Conservation (phyloP, 92 coral and sea anemone species). For the Parazoanthus atlanticus region DNA sequence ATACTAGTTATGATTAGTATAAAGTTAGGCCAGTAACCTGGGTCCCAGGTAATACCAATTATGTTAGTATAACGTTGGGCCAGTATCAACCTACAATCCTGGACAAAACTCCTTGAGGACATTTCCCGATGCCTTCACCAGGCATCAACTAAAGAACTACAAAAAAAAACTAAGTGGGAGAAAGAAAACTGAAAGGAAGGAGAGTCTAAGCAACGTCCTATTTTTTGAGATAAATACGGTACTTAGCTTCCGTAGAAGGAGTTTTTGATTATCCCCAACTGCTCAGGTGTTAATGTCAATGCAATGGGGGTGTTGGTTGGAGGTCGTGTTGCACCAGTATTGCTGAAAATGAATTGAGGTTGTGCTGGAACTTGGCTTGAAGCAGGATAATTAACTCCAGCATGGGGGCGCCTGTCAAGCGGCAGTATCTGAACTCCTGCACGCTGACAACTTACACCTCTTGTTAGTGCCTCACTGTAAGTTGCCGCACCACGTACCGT, state of each 20-base stretch:
- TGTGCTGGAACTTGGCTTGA: neutral
- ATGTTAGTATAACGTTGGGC: neutral
- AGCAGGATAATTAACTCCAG: neutral
- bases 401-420: neutral
- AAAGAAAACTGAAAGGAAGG: too few species aligned
- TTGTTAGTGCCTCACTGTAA: neutral
- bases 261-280: conserved; percentile 7
- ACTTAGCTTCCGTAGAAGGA: conserved; percentile 2
- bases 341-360: neutral
- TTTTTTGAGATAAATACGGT: neutral
- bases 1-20: too few species aligned
- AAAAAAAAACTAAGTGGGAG: too few species aligned
- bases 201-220: neutral
- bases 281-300: conserved; percentile 5
- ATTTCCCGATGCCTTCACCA: too few species aligned
- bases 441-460: neutral
- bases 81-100: too few species aligned
- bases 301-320: conserved; percentile 3
- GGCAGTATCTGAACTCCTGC: neutral
- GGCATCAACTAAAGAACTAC: too few species aligned
- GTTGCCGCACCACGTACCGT: neutral
- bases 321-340: neutral
- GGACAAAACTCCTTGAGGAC: too few species aligned
- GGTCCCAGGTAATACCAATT: too few species aligned
- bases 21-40: too few species aligned